Evolutionary conservation across 2,113 vertebrate genomes (phyloP).

Genomic region (Cairina moschata): DNA sequence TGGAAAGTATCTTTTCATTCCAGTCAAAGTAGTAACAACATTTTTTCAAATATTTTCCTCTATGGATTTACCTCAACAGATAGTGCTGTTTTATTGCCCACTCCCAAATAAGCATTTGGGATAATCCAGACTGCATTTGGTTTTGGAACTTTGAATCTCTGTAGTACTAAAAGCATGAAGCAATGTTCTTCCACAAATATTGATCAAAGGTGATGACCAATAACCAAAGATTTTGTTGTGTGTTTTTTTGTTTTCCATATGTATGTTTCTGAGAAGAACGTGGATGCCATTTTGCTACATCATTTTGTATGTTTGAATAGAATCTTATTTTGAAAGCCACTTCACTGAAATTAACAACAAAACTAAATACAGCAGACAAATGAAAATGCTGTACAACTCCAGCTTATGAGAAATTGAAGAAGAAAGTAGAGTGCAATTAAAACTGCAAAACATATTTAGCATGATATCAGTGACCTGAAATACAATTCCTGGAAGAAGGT

Average conservation of each 20-base stretch:
- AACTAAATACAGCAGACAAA: neutral
- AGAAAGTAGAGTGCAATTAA: accelerated
- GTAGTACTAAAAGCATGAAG: neutral
- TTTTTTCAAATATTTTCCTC: neutral
- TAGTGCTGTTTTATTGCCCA: neutral
- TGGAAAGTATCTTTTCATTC: neutral
- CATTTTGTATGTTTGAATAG: neutral
- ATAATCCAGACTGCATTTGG: neutral
- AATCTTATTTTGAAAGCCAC: neutral
- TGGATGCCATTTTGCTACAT: neutral
- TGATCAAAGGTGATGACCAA: neutral
- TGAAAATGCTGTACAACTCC: neutral
- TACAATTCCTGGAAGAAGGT: neutral
- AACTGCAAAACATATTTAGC: neutral
- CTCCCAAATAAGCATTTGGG: neutral
- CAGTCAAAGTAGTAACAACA: neutral
- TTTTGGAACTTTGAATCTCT: neutral
- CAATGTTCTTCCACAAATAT: neutral
- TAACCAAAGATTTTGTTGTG: neutral
- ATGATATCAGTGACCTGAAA: neutral
- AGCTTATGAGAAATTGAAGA: neutral
- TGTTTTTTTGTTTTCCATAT: neutral
- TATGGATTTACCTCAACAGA: neutral
- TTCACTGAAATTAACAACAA: neutral
- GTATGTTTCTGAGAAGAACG: neutral